Conservation (phyloP, 2,888 invertebrate genomes). For the Choreutis nemorana region DNA sequence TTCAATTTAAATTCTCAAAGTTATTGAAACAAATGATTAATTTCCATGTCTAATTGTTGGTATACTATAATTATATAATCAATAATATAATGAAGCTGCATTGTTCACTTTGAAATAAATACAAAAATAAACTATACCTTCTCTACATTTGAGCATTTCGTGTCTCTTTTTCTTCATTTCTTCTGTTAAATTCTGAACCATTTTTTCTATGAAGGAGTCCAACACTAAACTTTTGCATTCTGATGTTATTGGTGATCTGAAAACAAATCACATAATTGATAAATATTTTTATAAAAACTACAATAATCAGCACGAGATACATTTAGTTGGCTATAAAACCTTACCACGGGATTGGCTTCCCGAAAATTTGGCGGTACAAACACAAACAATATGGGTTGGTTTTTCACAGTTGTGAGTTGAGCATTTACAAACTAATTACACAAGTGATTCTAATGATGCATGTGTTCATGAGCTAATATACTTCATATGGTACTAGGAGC, state of each 20-base stretch:
- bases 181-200: slow-evolving; percentile 68
- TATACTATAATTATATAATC: background rate
- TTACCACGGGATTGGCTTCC: too few species aligned
- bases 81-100: slow-evolving; percentile 37
- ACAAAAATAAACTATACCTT: slow-evolving; percentile 27
- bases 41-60: too few species aligned
- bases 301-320: background rate
- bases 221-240: slow-evolving; percentile 70
- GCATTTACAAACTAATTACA: too few species aligned
- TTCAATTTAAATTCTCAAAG: too few species aligned
- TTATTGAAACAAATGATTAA: too few species aligned
- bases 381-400: too few species aligned
- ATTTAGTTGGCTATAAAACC: background rate
- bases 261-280: slow-evolving; percentile 7
- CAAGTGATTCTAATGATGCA: too few species aligned
- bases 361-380: too few species aligned
- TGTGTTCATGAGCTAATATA: too few species aligned
- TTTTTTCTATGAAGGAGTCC: slow-evolving; percentile 77
- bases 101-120: slow-evolving; percentile 30
- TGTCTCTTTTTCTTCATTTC: slow-evolving; percentile 67
- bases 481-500: too few species aligned
- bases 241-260: slow-evolving; percentile 39
- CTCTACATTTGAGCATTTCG: slow-evolving; percentile 55
- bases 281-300: too few species aligned
- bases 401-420: too few species aligned